Evolutionary conservation across 2,888 invertebrate species (phyloP), one percentile per base, ranked within the genome.

Genomic region (Eurois occulta): DNA sequence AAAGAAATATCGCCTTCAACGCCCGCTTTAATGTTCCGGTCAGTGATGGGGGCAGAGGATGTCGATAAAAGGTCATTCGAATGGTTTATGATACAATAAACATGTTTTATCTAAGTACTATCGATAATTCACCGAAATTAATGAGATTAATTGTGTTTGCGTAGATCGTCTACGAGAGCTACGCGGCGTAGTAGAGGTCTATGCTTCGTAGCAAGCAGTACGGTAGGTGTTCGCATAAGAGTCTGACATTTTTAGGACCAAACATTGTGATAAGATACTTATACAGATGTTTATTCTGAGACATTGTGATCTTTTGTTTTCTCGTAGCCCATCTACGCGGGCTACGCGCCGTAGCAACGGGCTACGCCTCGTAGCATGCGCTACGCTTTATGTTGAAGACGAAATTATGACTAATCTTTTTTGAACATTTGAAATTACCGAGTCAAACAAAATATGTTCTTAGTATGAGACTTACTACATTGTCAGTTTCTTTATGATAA

Each of bases 1-100:
- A 95, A 95, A 96, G 95, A 96, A 96, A 95, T 96, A 96, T 95
- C 88, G 92, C 95, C 91, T 89, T 93, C 93, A 92, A 91, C 94
- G 90, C 89, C 87, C 90, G 89, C 88, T 87, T 88, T 91, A 91
- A 90, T 90, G 91, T 90, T 90, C 85, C 85, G 82, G 76, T 24
- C 91, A 95, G 94, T 86, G 93, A n/a, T 91, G 91, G 55, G 77
- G 75, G 35, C 24, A 21, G 6, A 32, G 68, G 1, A 38, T 85
- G 55, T 86, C 87, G 84, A 84, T 89, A 81, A 80, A 78, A 81
- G 64, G 68, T 43, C 75, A 60, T 62, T 60, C 64, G 35, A 76
- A 48, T 73, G 35, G 48, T 52, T 73, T 78, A 80, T 55, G 46
- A 41, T 77, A 46, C 32, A 46, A 43, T 77, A 76, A 46, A 52